Evolutionary conservation across 2,888 invertebrate genomes (phyloP).

Genomic region (Bunonema sp.): DNA sequence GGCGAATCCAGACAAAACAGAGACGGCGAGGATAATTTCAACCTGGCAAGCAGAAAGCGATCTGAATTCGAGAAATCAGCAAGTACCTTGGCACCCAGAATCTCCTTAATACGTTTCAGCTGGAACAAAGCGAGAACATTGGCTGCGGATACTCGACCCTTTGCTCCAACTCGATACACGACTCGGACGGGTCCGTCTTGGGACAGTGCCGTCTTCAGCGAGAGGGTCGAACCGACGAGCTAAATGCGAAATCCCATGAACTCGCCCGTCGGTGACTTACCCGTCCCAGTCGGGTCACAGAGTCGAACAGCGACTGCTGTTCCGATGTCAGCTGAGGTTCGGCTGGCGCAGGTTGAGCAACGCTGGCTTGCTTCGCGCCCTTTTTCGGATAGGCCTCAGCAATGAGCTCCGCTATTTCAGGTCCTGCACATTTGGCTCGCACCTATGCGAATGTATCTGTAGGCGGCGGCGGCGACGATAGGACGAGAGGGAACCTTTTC

Average conservation of each 20-base stretch:
- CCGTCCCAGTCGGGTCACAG: no score
- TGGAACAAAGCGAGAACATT: constrained; percentile 11
- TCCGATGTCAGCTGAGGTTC: no score
- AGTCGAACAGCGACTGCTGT: no score
- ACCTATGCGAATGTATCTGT: no score
- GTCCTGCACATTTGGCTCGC: constrained; percentile 6
- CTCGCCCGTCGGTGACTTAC: no score
- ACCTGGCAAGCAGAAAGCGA: no score
- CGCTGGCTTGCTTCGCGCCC: no score
- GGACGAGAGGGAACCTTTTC: constrained; percentile 6
- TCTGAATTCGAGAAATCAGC: constrained; percentile 34
- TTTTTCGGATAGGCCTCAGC: constrained; percentile 7
- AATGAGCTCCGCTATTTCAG: constrained; percentile 11
- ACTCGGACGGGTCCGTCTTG: constrained; percentile 6
- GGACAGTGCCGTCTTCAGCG: constrained; percentile 1
- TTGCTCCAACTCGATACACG: constrained; percentile 13
- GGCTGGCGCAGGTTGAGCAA: no score
- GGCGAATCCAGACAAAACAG: no score
- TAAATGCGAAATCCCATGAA: constrained; percentile 4
- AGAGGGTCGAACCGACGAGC: constrained; percentile 3
- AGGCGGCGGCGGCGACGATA: no score
- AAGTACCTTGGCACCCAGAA: constrained; percentile 7
- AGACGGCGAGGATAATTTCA: no score
- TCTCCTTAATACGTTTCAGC: constrained; percentile 6
- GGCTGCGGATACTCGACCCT: constrained; percentile 13